These are phyloP conservation scores for Crotalus helleri DNA, from an alignment of 2,113 vertebrate genomes.

Conservation along the genomic window DNA sequence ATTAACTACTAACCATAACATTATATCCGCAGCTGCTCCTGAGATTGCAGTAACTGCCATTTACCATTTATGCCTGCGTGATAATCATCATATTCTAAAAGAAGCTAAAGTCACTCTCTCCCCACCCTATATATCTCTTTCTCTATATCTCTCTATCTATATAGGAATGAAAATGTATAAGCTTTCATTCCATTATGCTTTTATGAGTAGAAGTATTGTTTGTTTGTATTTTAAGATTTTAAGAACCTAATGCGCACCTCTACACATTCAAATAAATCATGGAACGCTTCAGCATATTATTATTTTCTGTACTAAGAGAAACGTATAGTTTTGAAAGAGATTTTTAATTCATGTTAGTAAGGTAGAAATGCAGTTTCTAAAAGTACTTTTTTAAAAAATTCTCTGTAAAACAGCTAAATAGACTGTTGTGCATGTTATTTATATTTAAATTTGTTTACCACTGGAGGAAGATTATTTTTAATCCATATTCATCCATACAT, in stretches of 20 bases:
- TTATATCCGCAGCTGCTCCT: background rate
- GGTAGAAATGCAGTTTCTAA: conserved; percentile 12
- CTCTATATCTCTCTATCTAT: background rate
- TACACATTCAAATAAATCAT: background rate
- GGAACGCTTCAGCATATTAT: background rate
- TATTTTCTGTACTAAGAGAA: conserved; percentile 7
- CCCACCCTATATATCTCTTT: background rate
- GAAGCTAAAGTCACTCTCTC: background rate
- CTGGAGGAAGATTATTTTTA: conserved; percentile 27
- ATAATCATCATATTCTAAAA: background rate
- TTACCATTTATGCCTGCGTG: background rate
- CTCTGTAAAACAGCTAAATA: conserved; percentile 30
- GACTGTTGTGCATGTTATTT: conserved; percentile 18
- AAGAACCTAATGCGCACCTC: background rate
- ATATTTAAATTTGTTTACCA: conserved; percentile 33
- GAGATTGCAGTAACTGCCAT: background rate
- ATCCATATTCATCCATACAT: background rate
- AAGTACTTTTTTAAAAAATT: conserved; percentile 32
- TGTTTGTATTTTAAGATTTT: background rate
- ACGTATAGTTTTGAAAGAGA: background rate
- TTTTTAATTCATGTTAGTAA: conserved; percentile 10
- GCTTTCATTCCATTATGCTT: background rate
- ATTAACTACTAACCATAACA: background rate
- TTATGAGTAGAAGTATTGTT: background rate
- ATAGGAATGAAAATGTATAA: background rate